Evolutionary conservation across 2,797 vertebrate species (phyloP), one percentile per base, ranked within the genome.

Genomic region (Enteromius viviparus): DNA sequence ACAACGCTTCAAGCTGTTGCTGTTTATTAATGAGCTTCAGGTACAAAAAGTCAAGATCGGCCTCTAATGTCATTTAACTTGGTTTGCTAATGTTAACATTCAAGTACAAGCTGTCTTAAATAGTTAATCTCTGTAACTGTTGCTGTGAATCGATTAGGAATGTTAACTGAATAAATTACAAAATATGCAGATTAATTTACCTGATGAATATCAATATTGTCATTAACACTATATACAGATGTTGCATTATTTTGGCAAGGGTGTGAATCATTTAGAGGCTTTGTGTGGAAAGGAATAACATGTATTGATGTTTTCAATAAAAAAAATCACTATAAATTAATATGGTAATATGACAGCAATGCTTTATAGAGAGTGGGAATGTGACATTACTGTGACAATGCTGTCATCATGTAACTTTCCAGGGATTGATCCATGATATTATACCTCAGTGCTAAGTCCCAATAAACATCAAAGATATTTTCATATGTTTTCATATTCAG

Each of bases 11-110:
- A 77, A 78, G 76, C 75, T 29, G 40, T 76, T 79, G 75, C 21
- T 76, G 74, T 58, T 78, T 62, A 76, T 80, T 71, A 77, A 83
- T 80, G 78, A 80, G 81, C 37, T 83, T 64, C 32, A 60, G 9
- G 75, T 51, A 62, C 45, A 23, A 76, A 62, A 76, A 70, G 70
- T 14, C 21, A 42, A 75, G 29, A 40, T 75, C 45, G 11, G 19
- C 55, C 29, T 74, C 69, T 64, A 49, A 37, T 32, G 23, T 37
- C 11, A 75, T 45, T 58, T 64, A 81, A 72, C 21, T 11, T n/a
- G 29, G 55, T 49, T 81, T 64, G 65, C 42, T 68, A 55, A 79
- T 37, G 8, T 68, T 79, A 68, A 79, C 40, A 64, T 79, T 79
- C 3, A 1, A 14, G 40, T 19, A 29, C 2, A 29, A 77, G 12